A percentile compares a stretch with the other conserved stretches of the same genome.
Evolutionary conservation across 53 echinoderm and acorn worm genomes (phyloP).

Genomic region (Luidia sarsii): DNA sequence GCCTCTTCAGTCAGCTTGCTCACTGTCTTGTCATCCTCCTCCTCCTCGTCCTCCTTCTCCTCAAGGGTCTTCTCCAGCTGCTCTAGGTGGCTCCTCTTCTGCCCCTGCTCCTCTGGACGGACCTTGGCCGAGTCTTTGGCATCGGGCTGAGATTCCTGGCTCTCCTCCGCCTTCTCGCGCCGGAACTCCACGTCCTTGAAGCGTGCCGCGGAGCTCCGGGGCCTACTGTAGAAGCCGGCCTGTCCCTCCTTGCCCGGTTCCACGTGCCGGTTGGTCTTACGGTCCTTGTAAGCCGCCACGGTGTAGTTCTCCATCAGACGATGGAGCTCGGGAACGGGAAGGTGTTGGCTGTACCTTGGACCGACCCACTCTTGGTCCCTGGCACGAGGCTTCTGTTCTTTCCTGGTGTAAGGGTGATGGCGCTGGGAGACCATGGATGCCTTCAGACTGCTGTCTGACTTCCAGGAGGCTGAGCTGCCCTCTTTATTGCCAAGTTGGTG

Average conservation of each 20-base stretch:
- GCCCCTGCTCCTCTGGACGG: neutral
- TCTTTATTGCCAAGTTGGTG: neutral
- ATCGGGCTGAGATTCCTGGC: conserved; percentile 24
- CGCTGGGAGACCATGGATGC: conserved; percentile 23
- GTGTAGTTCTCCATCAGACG: conserved; percentile 62
- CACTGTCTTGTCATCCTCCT: neutral
- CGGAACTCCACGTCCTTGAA: conserved; percentile 41
- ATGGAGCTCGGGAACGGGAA: conserved; percentile 37
- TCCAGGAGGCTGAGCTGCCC: neutral
- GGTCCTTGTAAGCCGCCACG: conserved; percentile 23
- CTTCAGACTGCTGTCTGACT: conserved; percentile 17
- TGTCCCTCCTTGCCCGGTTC: neutral
- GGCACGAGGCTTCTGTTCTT: neutral
- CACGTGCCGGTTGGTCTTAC: neutral
- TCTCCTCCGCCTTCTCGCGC: neutral
- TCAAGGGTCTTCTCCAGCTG: conserved; percentile 14
- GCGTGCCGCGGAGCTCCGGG: conserved; percentile 10
- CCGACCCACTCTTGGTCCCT: neutral
- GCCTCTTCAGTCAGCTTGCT: neutral
- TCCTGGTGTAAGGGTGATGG: conserved; percentile 40
- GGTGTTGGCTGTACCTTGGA: conserved; percentile 3
- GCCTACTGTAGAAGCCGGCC: conserved; percentile 16
- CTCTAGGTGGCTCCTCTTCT: conserved; percentile 24
- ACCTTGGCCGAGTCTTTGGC: conserved; percentile 1
- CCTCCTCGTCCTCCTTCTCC: neutral